These are phyloP conservation scores for Cariama cristata DNA, from an alignment of 2,113 vertebrate genomes.

Conservation along the genomic window DNA sequence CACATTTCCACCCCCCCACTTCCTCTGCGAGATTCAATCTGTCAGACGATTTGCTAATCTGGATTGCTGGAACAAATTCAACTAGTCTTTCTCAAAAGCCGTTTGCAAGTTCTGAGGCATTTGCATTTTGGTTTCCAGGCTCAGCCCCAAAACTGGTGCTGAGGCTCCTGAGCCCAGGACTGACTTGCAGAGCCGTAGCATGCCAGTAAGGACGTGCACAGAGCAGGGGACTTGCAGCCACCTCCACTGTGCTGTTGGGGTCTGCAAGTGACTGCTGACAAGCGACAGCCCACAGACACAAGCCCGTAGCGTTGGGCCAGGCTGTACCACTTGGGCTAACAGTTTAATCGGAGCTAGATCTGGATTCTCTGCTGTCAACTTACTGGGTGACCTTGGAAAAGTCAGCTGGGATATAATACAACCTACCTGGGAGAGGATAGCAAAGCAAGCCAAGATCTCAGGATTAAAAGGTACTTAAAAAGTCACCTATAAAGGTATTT, in stretches of 20 bases:
- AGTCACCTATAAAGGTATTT: not conserved
- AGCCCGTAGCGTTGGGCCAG: fast-evolving
- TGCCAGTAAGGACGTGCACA: not conserved
- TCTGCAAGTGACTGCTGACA: not conserved
- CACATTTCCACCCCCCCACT: not conserved
- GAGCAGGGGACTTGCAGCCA: not conserved
- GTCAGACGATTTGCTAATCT: not conserved
- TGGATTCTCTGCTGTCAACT: not conserved
- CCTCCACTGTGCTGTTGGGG: fast-evolving
- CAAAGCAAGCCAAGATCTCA: not conserved
- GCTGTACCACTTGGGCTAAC: not conserved
- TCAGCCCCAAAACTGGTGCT: not conserved
- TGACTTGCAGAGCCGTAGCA: fast-evolving
- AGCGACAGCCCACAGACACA: not conserved
- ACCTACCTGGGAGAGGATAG: not conserved
- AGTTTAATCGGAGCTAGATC: not conserved
- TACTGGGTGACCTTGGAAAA: not conserved
- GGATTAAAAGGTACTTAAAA: not conserved
- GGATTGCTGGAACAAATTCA: not conserved
- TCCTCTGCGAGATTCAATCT: not conserved
- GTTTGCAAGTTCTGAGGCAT: not conserved
- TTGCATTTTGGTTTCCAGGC: not conserved
- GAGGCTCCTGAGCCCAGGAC: not conserved
- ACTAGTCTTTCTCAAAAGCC: not conserved
- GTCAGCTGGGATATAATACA: not conserved